Percentiles rank a stretch among this genome's conserved stretches.
Evolutionary conservation across 2,113 vertebrate genomes (phyloP).

Genomic region (Xiphias gladius): DNA sequence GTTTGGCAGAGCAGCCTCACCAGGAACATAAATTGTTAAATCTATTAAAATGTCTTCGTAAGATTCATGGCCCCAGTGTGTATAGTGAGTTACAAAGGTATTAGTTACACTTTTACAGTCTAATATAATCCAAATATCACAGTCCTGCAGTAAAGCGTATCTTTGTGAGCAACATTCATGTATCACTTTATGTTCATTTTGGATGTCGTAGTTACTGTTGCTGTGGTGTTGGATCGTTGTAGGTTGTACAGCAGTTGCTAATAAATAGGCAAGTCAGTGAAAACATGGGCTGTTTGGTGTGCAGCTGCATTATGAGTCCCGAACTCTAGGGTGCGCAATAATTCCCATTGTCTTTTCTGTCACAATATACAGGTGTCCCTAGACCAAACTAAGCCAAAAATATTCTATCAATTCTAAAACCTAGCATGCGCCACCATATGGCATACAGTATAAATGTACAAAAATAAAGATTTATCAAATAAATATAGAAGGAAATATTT

Average conservation of each 20-base stretch:
- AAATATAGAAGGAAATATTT: neutral
- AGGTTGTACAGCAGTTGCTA: neutral
- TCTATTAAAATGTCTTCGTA: neutral
- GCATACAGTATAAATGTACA: neutral
- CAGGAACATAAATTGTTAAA: neutral
- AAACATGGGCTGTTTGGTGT: neutral
- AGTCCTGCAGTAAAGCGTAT: constrained; percentile 1
- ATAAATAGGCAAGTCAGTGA: neutral
- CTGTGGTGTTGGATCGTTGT: neutral
- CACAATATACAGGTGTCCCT: neutral
- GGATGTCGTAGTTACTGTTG: neutral
- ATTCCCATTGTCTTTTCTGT: neutral
- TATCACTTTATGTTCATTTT: neutral
- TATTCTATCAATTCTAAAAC: neutral
- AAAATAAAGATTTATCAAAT: neutral
- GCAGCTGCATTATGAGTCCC: neutral
- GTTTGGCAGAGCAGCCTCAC: neutral
- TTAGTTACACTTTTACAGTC: neutral
- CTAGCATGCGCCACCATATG: neutral
- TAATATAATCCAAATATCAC: neutral
- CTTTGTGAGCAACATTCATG: neutral
- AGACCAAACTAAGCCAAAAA: neutral
- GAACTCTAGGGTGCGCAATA: neutral
- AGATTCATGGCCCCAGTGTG: neutral
- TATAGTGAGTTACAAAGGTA: no score